Base-by-base conservation (phyloP, 2,113 vertebrate species). In the Xenopus borealis region DNA sequence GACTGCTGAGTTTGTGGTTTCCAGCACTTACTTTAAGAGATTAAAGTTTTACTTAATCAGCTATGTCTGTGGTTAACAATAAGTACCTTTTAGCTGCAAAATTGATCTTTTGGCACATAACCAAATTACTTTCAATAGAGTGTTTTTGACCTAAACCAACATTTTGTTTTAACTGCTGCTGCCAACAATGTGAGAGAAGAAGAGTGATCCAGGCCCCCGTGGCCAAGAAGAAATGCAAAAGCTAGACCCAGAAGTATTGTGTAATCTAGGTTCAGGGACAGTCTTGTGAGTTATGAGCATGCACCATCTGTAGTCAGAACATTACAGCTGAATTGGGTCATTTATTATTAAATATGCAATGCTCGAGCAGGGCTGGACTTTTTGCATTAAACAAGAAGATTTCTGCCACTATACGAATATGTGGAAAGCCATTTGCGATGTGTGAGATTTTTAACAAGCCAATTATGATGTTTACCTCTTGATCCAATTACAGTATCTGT, bases 41-140 rank as follows among this genome's bases (percentile, higher is more conserved):
- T 76, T 76, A 76, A 55, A 76, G 73, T 76, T 76, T 69, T 76
- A 76, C 73, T 76, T 76, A 69, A 76, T 76, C 73, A 76, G 73
- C 73, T 69, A 62, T 76, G 73, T 69, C 66, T 76, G 73, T 46
- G 66, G 73, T 76, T 69, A 62, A 62, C 73, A 76, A 76, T 76
- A 76, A 69, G 73, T 69, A 76, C 66, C 73, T 76, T 76, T 69
- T 63, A 76, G 73, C 73, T 76, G 16, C 66, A 76, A 76, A 76
- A 76, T 76, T 76, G 73, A 76, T 76, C 66, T 69, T 76, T 76
- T 76, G 73, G 73, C 73, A 69, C 10, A 13, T 27, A 16, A 69
- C 73, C 73, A 76, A 76, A 76, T 69, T 53, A 76, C 73, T 69
- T 76, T 69, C 66, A 62, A 69, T 76, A 69, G 73, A 69, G 66